Evolutionary conservation across 2,113 vertebrate species (phyloP).

Genomic region (Hepsetus odoe): DNA sequence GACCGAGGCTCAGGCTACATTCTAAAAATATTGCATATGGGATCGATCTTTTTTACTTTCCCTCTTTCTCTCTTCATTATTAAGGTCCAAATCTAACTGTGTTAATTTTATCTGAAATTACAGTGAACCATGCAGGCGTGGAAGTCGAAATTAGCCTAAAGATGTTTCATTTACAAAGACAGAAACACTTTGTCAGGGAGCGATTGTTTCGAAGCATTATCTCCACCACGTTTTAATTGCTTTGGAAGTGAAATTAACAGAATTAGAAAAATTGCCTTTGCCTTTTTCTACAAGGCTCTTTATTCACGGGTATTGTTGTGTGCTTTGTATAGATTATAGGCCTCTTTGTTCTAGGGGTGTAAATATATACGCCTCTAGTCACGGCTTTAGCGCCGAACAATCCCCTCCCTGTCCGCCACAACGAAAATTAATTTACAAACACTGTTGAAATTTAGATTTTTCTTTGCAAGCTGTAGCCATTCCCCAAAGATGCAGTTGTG

Average conservation of each 20-base stretch:
- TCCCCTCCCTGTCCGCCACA: constrained; percentile 66
- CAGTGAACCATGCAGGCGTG: constrained; percentile 74
- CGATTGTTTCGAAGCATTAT: constrained; percentile 91
- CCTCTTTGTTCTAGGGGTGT: constrained; percentile 89
- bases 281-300: constrained; percentile 85
- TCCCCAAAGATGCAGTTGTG: constrained; percentile 49
- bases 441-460: constrained; percentile 55
- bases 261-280: constrained; percentile 92
- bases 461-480: constrained; percentile 49
- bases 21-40: constrained; percentile 79
- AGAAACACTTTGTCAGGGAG: constrained; percentile 85
- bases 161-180: constrained; percentile 89
- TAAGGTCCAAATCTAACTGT: constrained; percentile 82
- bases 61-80: constrained; percentile 56
- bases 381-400: constrained; percentile 79
- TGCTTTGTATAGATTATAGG: constrained; percentile 90
- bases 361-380: constrained; percentile 90
- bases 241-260: constrained; percentile 97
- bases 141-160: constrained; percentile 88
- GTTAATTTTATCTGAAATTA: constrained; percentile 91
- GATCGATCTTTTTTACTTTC: constrained; percentile 71
- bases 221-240: constrained; percentile 91
- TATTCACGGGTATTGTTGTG: constrained; percentile 89
- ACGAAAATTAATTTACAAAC: constrained; percentile 78
- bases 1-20: constrained; percentile 69